A percentile compares a stretch with the other conserved stretches of the same genome.
phyloP scores from a whole-genome alignment of 2,113 vertebrate genomes.

The Corythaeola cristata region DNA sequence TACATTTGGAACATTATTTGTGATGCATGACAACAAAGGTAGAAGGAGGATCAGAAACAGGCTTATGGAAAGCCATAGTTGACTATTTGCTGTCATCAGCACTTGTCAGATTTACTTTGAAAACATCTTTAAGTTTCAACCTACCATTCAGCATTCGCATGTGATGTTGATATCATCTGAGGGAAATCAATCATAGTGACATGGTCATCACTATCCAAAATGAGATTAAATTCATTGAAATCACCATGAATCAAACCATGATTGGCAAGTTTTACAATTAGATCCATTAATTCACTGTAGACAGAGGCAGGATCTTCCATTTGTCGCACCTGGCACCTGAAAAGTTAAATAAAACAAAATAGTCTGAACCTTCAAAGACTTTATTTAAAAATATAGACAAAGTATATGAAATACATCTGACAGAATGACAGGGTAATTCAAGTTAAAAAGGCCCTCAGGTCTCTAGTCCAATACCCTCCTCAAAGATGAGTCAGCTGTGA shows the following conservation, averaged over 20 bases:
- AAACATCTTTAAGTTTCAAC: not conserved
- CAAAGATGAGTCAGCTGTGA: not conserved
- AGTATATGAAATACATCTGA: not conserved
- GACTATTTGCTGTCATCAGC: not conserved
- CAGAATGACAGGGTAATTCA: not conserved
- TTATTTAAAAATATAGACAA: not conserved
- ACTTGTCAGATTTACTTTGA: not conserved
- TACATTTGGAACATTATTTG: not conserved
- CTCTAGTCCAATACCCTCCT: not conserved
- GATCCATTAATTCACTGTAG: slow-evolving; percentile 95
- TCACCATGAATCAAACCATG: slow-evolving; percentile 97
- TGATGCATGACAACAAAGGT: not conserved
- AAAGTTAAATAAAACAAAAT: not conserved
- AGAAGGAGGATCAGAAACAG: not conserved
- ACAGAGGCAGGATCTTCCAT: slow-evolving; percentile 87
- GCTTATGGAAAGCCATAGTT: not conserved
- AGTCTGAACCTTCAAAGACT: not conserved
- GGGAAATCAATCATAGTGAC: slow-evolving; percentile 98
- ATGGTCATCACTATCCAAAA: slow-evolving; percentile 89
- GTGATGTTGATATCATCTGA: slow-evolving; percentile 97
- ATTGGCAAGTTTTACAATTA: slow-evolving; percentile 92
- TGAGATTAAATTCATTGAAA: slow-evolving; percentile 98
- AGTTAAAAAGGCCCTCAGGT: not conserved
- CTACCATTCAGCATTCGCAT: slow-evolving; percentile 94
- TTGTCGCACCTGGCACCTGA: slow-evolving; percentile 88